A percentile compares a stretch with the other conserved stretches of the same genome.
Conservation (phyloP, 2,797 vertebrate species). For the Paramormyrops hopkinsi region DNA sequence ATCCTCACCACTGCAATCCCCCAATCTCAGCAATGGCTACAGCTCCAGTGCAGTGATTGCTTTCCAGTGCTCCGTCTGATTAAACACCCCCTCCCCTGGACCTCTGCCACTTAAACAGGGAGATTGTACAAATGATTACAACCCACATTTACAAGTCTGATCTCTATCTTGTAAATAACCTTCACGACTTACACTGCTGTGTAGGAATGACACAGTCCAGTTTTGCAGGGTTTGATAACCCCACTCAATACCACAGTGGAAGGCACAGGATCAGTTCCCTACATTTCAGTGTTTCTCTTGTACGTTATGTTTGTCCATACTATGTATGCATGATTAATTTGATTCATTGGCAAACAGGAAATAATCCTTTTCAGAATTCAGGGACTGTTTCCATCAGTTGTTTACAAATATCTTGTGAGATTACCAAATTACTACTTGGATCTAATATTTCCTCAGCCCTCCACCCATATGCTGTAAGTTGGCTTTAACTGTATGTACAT, state of each 20-base stretch:
- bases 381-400: neutral
- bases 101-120: neutral
- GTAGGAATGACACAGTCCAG: neutral
- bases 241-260: neutral
- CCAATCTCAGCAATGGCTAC: slow-evolving; percentile 35
- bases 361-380: neutral
- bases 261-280: neutral
- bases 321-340: neutral
- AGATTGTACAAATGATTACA: slow-evolving; percentile 1
- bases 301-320: neutral
- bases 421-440: neutral
- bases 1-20: slow-evolving; percentile 55
- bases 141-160: neutral
- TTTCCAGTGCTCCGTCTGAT: slow-evolving; percentile 27
- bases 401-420: neutral
- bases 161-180: neutral
- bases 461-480: neutral
- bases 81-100: slow-evolving; percentile 15
- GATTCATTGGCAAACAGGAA: neutral
- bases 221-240: neutral
- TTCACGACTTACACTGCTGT: neutral
- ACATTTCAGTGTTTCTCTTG: neutral
- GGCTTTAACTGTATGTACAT: neutral
- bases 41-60: neutral
- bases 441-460: neutral